Evolutionary conservation across 2,797 vertebrate genomes (phyloP).

Genomic region (Loriculus beryllinus): DNA sequence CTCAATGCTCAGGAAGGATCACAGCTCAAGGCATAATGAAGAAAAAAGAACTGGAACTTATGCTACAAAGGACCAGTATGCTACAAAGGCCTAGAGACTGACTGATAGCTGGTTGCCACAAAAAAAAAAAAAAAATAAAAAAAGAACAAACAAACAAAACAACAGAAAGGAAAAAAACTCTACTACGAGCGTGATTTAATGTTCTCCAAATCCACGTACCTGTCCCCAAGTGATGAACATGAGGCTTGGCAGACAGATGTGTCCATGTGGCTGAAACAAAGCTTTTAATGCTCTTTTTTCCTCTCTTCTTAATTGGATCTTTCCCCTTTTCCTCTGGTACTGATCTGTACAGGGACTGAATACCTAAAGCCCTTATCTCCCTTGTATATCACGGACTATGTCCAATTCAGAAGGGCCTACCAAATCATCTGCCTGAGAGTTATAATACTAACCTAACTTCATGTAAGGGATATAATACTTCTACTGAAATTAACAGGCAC

Average conservation of each 20-base stretch:
- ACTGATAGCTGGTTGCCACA: fast-evolving
- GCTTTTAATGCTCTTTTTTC: background rate
- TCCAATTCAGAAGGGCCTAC: background rate
- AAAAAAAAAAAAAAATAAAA: no score
- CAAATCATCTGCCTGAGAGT: background rate
- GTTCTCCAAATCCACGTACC: background rate
- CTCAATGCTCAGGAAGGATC: fast-evolving
- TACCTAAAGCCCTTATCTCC: background rate
- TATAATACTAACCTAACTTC: background rate
- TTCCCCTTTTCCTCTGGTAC: background rate
- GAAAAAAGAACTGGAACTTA: background rate
- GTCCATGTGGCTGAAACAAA: background rate
- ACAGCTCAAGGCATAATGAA: background rate
- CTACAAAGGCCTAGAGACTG: background rate
- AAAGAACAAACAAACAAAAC: no score
- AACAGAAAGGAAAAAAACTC: fast-evolving
- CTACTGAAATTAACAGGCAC: background rate
- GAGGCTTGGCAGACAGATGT: background rate
- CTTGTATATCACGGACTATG: fast-evolving
- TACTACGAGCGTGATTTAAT: background rate
- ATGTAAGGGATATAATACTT: background rate
- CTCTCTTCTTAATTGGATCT: background rate
- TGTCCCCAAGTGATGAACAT: background rate
- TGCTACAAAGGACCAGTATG: background rate
- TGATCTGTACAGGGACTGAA: background rate